These are phyloP conservation scores for Caenorhabditis inopinata DNA, from an alignment of 1,140 invertebrate species.

Conservation along the genomic window DNA sequence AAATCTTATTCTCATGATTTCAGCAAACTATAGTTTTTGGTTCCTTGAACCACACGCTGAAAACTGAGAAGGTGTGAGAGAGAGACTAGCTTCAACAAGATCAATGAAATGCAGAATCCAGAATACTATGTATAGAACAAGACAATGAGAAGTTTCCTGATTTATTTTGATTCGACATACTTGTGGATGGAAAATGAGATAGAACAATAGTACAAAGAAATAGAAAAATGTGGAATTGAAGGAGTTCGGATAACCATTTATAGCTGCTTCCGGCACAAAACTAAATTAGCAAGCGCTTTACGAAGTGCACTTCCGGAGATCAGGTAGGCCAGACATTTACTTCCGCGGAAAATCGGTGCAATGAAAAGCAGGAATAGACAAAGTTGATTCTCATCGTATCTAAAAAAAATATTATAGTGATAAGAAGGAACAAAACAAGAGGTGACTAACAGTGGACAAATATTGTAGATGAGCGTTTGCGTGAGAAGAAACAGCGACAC, in stretches of 20 bases:
- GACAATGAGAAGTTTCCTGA: neutral
- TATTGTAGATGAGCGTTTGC: conserved; percentile 21
- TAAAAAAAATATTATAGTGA: conserved; percentile 4
- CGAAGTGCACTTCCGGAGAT: conserved; percentile 24
- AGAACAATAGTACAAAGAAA: neutral
- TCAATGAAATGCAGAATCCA: neutral
- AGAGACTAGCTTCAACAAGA: no score
- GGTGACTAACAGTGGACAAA: conserved; percentile 23
- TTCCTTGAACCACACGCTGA: conserved; percentile 13
- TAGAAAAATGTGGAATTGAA: neutral
- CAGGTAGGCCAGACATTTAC: conserved; percentile 8
- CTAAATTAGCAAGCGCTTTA: neutral
- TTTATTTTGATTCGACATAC: neutral
- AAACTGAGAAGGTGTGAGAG: neutral
- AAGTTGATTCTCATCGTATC: conserved; percentile 6
- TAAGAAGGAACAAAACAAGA: conserved; percentile 9
- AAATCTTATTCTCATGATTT: conserved; percentile 24
- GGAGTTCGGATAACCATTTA: neutral
- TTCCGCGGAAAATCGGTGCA: conserved; percentile 15
- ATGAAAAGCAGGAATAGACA: conserved; percentile 23
- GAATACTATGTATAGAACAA: neutral
- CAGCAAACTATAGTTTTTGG: conserved; percentile 19
- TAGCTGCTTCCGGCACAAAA: neutral
- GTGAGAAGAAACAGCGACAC: neutral
- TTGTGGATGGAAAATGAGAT: neutral